Base-by-base conservation (phyloP, 2,888 invertebrate species). In the Spodoptera littoralis region DNA sequence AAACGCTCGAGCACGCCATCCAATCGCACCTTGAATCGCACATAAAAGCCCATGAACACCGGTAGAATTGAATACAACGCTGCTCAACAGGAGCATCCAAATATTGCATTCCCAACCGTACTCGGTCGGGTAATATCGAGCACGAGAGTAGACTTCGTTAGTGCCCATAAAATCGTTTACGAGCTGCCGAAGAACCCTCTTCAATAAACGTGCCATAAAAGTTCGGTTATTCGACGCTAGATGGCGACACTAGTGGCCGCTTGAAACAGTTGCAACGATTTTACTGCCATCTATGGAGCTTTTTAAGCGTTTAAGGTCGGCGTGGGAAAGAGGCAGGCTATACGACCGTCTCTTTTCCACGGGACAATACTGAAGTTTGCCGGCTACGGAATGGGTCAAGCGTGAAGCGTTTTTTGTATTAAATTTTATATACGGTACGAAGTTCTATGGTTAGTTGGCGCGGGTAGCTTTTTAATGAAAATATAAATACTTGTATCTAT, bases 21-120 rank as follows among this genome's bases (percentile, higher is more conserved):
- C 94, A 93, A 94, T 94, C 93, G 92, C 94, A 94, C 94, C 94
- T 94, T 92, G 93, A 94, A 94, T 94, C 93, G 93, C 92, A 92
- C 92, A 94, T 94, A 94, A 94, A 94, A 91, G 90, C 91, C 90
- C 91, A 91, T 91, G 92, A 92, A 93, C 90, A 91, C 92, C 93
- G 90, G 91, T 90, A 86, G 86, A 93, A 94, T 93, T 93, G 91
- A 94, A 94, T 93, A 92, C 90, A 88, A 87, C 88, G 85, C 88
- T 85, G 86, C 88, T 92, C 90, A 86, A 90, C 91, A 90, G 89
- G 86, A 92, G 93, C 90, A 90, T 92, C 90, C 88, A 86, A 92
- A 92, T 92, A 91, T 92, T 91, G 91, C 91, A 91, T 88, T 90
- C 86, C 88, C 90, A 82, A 90, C 92, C 89, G 86, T 89, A 92